phyloP scores from a whole-genome alignment of 30 jellyfish, hydroid and myxozoan genomes.

The Pelagia noctiluca region DNA sequence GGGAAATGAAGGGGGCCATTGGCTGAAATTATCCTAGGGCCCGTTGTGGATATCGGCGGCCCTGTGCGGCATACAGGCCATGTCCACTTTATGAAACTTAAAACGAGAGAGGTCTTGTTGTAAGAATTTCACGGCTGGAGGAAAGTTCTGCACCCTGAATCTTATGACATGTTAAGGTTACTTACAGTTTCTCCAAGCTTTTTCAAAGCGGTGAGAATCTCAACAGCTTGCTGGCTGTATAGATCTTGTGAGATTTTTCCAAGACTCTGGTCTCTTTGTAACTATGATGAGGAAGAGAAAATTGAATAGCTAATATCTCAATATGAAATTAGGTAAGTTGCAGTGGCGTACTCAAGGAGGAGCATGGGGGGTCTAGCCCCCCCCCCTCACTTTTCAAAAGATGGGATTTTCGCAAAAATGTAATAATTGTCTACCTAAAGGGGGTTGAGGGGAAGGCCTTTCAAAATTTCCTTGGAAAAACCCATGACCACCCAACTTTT shows the following conservation, averaged over 20 bases:
- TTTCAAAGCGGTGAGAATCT: constrained; percentile 83
- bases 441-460: too few relatives aligned
- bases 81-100: background rate
- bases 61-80: background rate
- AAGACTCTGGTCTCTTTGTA: constrained; percentile 78
- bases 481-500: too few relatives aligned
- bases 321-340: background rate
- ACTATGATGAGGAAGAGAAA: constrained; percentile 17
- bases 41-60: background rate
- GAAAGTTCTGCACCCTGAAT: too few relatives aligned
- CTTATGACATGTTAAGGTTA: too few relatives aligned
- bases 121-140: too few relatives aligned
- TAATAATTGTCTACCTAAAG: too few relatives aligned
- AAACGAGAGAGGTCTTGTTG: background rate
- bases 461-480: too few relatives aligned
- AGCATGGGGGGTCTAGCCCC: background rate
- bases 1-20: background rate
- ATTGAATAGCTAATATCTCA: background rate
- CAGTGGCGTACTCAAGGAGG: background rate
- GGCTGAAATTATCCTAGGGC: background rate
- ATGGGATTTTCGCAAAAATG: too few relatives aligned
- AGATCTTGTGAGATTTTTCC: constrained; percentile 78
- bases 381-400: too few relatives aligned
- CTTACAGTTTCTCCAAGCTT: constrained; percentile 86
- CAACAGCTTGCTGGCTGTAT: constrained; percentile 91